Base-by-base conservation (phyloP, 2,888 invertebrate species). In the Drosophila falleni region DNA sequence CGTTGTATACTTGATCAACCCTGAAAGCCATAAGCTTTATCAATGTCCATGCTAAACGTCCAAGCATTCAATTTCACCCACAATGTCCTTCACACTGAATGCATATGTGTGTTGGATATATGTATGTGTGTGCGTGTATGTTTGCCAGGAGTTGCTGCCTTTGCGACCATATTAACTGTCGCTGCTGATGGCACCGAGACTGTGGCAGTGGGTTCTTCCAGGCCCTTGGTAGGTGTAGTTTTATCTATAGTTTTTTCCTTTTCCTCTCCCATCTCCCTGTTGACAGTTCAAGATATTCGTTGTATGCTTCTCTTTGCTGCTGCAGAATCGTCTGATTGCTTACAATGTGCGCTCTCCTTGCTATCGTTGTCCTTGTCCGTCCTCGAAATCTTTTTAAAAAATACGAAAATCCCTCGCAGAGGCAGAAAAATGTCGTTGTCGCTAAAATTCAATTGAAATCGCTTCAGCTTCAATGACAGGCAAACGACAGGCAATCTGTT, bases 361-460 rank as follows among this genome's bases (percentile, higher is more conserved):
- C 61, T 59, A 49, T 41, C 49, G 53, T 61, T 75, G 67, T 65
- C 73, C 61, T 78, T 47, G 61, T 11, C 46, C 54, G 68, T 68
- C 42, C 65, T 74, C 74, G 46, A 65, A 74, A 60, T 63, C 62
- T 47, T 78, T 68, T 64, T 39, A 15, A 39, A 39, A n/a, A 66
- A 74, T 76, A 62, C 75, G 69, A 74, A 87, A 84, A 86, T 83
- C 83, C 87, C 72, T 78, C 68, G 71, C 64, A 56, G 61, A 71
- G 63, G 77, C 69, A 75, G 59, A 72, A 74, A 74, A 80, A 78
- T 83, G 71, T 66, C 71, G 75, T 68, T 73, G 69, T 86, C 71
- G 84, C 85, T 82, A 75, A 89, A 89, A 87, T 89, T 89, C 80
- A 89, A 89, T 87, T 89, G 89, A 78, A 87, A 87, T 87, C 80